phyloP scores from a whole-genome alignment of 1,140 invertebrate genomes.

The Chymomyza costata region DNA sequence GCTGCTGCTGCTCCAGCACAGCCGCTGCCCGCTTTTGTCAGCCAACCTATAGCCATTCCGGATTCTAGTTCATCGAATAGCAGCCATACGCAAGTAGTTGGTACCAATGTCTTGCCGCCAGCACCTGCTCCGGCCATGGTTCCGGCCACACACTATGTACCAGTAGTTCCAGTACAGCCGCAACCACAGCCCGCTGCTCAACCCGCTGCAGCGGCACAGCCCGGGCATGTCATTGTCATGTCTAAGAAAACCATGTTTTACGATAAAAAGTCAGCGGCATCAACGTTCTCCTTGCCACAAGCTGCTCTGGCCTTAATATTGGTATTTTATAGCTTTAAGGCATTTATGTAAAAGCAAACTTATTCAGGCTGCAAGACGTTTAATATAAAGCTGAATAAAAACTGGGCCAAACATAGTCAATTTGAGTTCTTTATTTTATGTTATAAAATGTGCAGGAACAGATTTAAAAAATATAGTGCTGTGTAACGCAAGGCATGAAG shows the following conservation, averaged over 20 bases:
- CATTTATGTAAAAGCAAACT: too few relatives aligned
- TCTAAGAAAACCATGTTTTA: slow-evolving; percentile 29
- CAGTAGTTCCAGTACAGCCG: neutral
- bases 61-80: too few relatives aligned
- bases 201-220: neutral
- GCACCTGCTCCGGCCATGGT: neutral
- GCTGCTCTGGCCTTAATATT: slow-evolving; percentile 9
- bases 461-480: too few relatives aligned
- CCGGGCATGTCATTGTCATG: slow-evolving; percentile 25
- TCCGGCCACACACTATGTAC: slow-evolving; percentile 4
- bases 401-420: too few relatives aligned
- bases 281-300: slow-evolving; percentile 5
- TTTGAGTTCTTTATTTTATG: too few relatives aligned
- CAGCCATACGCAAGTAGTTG: too few relatives aligned
- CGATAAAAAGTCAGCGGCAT: slow-evolving; percentile 17
- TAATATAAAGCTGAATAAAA: too few relatives aligned
- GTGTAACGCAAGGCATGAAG: too few relatives aligned
- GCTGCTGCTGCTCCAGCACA: neutral
- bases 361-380: too few relatives aligned
- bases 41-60: neutral
- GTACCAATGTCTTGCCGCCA: neutral
- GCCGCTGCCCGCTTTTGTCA: neutral
- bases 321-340: slow-evolving; percentile 15
- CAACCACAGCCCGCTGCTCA: neutral
- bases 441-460: too few relatives aligned